These are phyloP conservation scores for Apodemia zela DNA, from an alignment of 2,888 invertebrate species.

Conservation along the genomic window DNA sequence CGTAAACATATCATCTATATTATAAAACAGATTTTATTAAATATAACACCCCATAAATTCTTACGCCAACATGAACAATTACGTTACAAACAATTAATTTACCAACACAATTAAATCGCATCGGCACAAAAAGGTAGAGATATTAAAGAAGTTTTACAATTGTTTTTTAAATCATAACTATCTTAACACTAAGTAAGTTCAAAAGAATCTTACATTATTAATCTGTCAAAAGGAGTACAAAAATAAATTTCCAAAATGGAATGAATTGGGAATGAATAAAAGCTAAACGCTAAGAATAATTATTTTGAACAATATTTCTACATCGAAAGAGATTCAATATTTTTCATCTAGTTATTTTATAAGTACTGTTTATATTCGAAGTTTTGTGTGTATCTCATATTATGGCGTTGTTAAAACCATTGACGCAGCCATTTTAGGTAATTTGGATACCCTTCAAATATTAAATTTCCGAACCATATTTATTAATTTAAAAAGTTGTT, in stretches of 20 bases:
- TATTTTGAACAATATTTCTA: constrained; percentile 25
- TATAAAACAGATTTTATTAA: neutral
- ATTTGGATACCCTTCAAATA: neutral
- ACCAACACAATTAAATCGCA: constrained; percentile 2
- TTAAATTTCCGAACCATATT: neutral
- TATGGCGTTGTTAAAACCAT: constrained; percentile 3
- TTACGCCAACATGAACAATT: constrained; percentile 7
- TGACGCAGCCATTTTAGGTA: neutral
- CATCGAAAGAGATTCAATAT: constrained; percentile 34
- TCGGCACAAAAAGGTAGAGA: constrained; percentile 9
- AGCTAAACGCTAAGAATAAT: constrained; percentile 33
- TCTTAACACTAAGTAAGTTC: constrained; percentile 33
- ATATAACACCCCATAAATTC: constrained; percentile 6
- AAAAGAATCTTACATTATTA: constrained; percentile 32
- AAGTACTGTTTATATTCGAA: constrained; percentile 13
- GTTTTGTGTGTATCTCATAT: neutral
- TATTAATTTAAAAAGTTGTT: neutral
- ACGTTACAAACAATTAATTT: neutral
- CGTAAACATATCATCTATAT: too few species aligned
- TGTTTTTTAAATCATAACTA: constrained; percentile 38
- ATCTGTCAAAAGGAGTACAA: constrained; percentile 38
- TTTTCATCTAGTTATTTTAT: constrained; percentile 6
- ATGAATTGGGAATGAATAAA: constrained; percentile 54
- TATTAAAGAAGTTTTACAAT: constrained; percentile 12
- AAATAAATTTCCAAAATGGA: constrained; percentile 49